phyloP scores from a whole-genome alignment of 2,113 vertebrate genomes.

The Varanus komodoensis region DNA sequence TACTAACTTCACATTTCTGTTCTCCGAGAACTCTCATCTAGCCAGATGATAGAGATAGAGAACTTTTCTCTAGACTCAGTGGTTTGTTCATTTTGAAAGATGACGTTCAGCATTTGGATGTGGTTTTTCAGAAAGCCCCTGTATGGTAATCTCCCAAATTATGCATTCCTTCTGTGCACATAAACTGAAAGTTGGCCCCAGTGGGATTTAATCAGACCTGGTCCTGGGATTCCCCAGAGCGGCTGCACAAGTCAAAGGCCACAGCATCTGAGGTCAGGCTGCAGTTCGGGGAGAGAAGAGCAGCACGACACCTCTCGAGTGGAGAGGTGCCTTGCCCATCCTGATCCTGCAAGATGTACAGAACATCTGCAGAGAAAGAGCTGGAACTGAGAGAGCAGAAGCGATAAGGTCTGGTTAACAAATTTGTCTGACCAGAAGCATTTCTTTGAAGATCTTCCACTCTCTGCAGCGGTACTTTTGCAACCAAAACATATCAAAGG shows the following conservation, averaged over 20 bases:
- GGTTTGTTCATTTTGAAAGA: not conserved
- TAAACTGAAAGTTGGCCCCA: not conserved
- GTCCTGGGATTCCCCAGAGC: conserved; percentile 20
- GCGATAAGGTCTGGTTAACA: conserved; percentile 32
- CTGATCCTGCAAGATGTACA: not conserved
- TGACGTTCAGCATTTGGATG: not conserved
- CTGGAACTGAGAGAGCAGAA: conserved; percentile 42
- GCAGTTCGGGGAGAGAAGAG: conserved; percentile 36
- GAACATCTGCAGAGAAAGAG: conserved; percentile 10
- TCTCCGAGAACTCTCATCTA: not conserved
- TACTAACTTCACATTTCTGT: not conserved
- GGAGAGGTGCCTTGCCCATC: conserved; percentile 14
- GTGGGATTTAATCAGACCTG: not conserved
- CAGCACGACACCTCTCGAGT: conserved; percentile 26
- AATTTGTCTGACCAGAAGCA: not conserved
- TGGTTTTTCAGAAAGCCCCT: conserved; percentile 33
- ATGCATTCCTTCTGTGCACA: conserved; percentile 9
- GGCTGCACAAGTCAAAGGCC: not conserved
- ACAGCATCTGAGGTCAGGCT: not conserved
- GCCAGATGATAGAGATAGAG: not conserved
- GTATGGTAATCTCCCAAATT: conserved; percentile 16
- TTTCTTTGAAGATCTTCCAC: not conserved
- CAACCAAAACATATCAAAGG: not conserved
- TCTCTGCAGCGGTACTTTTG: not conserved
- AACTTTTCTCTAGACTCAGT: not conserved